Evolutionary conservation across 2,888 invertebrate genomes (phyloP), one percentile per base, ranked within the genome.

Genomic region (Mechanitis mazaeus): DNA sequence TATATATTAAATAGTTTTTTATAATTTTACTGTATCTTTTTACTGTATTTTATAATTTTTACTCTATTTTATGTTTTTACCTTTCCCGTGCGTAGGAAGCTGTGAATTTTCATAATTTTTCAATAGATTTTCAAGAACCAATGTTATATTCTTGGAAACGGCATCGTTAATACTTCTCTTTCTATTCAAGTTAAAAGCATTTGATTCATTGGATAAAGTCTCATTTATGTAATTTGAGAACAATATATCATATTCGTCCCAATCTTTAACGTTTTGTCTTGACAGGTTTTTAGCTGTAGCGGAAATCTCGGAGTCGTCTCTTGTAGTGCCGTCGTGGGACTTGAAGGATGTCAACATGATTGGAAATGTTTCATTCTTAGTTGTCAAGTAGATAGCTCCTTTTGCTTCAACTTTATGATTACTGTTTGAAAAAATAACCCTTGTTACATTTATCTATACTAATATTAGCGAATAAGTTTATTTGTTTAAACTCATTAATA

Each of bases 71-170:
- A 20, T 20, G 1, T 20, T 20, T 20, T 20, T 82, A 96, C 96
- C 96, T 92, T 94, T 93, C 54, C 95, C 95, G 77, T 96, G 96
- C n/a, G 95, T 95, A 4, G 97, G 97, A 67, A 96, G 86, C 76
- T 96, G 96, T 33, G 95, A 96, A 78, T 95, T 96, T 81, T 97
- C 97, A 79, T 97, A 97, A 82, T 96, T 95, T 85, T 96, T 95
- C 71, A 97, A 90, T 47, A 97, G 91, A 79, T 96, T 96, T 77
- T 97, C 97, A 69, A 97, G 85, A 3, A 97, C 94, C 76, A 94
- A 92, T 0, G 96, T 95, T 68, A 97, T 97, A 78, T 97, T 97
- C 74, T 93, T 94, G 60, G 95, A 96, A 12, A 96, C 92, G 45
- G 93, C 92, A 71, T 95, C 95, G 69, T 93, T 94, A 35, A 93